Evolutionary conservation across 92 coral and sea anemone species (phyloP).

Genomic region (Anthopleura xanthogrammica): DNA sequence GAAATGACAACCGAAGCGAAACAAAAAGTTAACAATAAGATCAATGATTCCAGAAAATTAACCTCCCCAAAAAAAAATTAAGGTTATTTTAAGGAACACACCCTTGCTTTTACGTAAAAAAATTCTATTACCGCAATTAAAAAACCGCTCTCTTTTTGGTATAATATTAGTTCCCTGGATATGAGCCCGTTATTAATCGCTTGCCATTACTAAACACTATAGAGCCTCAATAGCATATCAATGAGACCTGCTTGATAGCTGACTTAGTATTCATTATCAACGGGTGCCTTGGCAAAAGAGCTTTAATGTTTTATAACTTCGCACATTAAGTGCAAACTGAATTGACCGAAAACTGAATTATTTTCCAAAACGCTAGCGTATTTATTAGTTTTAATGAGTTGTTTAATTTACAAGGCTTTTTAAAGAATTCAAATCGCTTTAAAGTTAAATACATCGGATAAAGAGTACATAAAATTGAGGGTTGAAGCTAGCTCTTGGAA

Average conservation of each 20-base stretch:
- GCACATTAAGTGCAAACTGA: constrained; percentile 11
- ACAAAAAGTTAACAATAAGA: no score
- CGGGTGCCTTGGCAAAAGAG: constrained; percentile 18
- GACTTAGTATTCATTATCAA: constrained; percentile 2
- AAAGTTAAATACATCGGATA: background rate
- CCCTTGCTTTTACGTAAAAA: background rate
- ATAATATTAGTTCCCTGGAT: background rate
- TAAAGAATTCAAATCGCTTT: background rate
- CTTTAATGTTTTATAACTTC: constrained; percentile 14
- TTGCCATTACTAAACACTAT: background rate
- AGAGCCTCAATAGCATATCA: background rate
- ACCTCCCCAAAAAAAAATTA: no score
- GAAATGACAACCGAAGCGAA: no score
- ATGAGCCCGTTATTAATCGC: constrained; percentile 7
- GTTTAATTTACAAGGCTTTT: background rate
- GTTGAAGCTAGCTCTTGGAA: background rate
- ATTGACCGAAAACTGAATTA: constrained; percentile 15
- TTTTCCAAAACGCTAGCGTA: constrained; percentile 2
- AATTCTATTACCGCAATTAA: background rate
- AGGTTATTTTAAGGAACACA: background rate
- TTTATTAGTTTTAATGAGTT: constrained; percentile 25
- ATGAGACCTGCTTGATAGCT: background rate
- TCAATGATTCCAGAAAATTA: no score
- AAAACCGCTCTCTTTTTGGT: background rate
- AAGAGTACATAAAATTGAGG: background rate